A percentile compares a stretch with the other conserved stretches of the same genome.
phyloP scores from a whole-genome alignment of 2,888 invertebrate species.

The Limenitis camilla region DNA sequence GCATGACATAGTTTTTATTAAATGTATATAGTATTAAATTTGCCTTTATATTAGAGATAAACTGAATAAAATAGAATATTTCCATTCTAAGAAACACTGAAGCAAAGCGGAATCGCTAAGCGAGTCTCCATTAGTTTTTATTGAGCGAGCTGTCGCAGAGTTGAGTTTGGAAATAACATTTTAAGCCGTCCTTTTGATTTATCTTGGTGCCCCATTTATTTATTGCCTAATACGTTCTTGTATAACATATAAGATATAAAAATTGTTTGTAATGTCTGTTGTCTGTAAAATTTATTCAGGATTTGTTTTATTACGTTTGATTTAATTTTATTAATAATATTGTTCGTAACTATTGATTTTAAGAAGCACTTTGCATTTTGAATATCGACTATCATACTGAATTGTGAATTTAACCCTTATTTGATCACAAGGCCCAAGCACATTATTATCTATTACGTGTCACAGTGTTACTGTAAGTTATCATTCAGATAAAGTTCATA shows the following conservation, averaged over 20 bases:
- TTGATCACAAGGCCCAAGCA: too few relatives aligned
- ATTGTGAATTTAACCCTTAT: too few relatives aligned
- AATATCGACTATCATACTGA: too few relatives aligned
- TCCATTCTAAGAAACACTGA: slow-evolving; percentile 4
- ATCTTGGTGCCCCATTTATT: slow-evolving; percentile 1
- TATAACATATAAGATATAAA: background rate
- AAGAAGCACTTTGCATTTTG: slow-evolving; percentile 5
- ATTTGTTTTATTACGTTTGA: background rate
- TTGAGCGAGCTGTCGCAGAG: slow-evolving; percentile 33
- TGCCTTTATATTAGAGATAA: background rate
- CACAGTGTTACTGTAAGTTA: too few relatives aligned
- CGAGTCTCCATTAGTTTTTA: slow-evolving; percentile 50
- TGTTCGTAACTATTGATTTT: background rate
- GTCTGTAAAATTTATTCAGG: background rate
- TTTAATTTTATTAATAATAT: background rate
- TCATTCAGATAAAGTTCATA: too few relatives aligned
- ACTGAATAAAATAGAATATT: slow-evolving; percentile 1
- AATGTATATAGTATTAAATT: background rate
- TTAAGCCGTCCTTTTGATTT: slow-evolving; percentile 27
- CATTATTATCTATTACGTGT: too few relatives aligned
- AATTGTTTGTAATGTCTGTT: background rate
- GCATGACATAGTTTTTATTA: too few relatives aligned
- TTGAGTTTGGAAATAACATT: slow-evolving; percentile 36
- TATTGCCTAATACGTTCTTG: background rate
- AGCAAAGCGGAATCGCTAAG: slow-evolving; percentile 32